Evolutionary conservation across 2,113 vertebrate genomes (phyloP).

Genomic region (Polyodon spathula): DNA sequence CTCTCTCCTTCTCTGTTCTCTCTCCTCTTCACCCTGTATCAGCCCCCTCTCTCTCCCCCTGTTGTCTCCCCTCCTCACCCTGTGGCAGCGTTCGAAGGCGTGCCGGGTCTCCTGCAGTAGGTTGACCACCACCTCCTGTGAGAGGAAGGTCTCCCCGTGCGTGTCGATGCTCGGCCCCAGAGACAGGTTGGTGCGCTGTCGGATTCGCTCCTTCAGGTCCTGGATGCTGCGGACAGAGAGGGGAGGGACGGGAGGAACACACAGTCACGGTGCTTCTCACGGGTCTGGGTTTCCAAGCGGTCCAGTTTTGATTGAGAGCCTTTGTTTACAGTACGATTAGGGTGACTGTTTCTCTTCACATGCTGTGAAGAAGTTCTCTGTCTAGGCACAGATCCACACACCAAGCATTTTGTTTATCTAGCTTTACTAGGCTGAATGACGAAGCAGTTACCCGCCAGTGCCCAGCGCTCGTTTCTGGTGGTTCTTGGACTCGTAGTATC

Average conservation of each 20-base stretch:
- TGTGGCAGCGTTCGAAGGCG: constrained; percentile 96
- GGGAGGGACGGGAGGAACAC: neutral
- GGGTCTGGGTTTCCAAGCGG: no score
- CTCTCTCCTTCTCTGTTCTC: no score
- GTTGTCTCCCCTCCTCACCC: constrained; percentile 60
- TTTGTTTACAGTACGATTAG: no score
- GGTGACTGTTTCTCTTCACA: no score
- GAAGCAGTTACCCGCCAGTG: constrained; percentile 74
- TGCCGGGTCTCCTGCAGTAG: constrained; percentile 94
- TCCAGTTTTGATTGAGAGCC: no score
- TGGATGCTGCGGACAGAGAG: constrained; percentile 68
- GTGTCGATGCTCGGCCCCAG: constrained; percentile 92
- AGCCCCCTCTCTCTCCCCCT: no score
- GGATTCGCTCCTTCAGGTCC: constrained; percentile 91
- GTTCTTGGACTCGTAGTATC: constrained; percentile 97
- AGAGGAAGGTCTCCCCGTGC: constrained; percentile 92
- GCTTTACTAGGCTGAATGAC: neutral
- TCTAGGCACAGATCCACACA: no score
- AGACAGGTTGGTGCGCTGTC: constrained; percentile 85
- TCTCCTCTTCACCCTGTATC: no score
- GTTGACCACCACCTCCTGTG: constrained; percentile 94
- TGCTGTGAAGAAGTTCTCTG: no score
- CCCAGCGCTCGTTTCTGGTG: constrained; percentile 93
- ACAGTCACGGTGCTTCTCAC: no score
- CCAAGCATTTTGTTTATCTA: no score